Conservation (phyloP, 2,113 vertebrate species). For the Rhinolophus ferrumequinum region DNA sequence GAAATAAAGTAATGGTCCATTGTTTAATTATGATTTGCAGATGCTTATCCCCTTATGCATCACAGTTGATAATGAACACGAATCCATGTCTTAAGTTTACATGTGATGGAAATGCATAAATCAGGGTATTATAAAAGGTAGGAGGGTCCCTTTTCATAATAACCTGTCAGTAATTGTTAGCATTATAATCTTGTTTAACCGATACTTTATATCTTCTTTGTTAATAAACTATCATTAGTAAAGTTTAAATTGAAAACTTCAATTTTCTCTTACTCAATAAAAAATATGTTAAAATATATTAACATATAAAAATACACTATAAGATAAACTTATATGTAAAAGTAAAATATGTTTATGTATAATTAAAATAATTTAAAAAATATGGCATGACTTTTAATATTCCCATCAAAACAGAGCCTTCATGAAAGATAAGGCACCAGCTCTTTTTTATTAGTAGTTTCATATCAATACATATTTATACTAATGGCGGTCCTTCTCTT, state of each 20-base stretch:
- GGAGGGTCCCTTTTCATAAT: neutral
- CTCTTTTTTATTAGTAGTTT: neutral
- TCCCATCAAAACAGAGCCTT: neutral
- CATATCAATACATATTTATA: neutral
- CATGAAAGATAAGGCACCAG: neutral
- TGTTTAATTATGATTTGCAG: neutral
- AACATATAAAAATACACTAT: neutral
- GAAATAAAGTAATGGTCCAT: neutral
- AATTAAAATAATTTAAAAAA: neutral
- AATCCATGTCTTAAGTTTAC: neutral
- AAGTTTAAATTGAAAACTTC: neutral
- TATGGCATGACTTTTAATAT: neutral
- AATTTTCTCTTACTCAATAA: neutral
- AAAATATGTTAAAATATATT: neutral
- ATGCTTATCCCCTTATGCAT: neutral
- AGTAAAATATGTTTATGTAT: neutral
- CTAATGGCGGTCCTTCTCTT: neutral
- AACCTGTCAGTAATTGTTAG: neutral
- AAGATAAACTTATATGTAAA: neutral
- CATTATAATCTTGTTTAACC: neutral
- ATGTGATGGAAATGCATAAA: neutral
- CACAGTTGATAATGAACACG: neutral
- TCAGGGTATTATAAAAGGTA: neutral
- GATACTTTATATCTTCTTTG: neutral
- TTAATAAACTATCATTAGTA: neutral